Base-by-base conservation (phyloP, 2,797 vertebrate genomes). In the Mastacembelus armatus region DNA sequence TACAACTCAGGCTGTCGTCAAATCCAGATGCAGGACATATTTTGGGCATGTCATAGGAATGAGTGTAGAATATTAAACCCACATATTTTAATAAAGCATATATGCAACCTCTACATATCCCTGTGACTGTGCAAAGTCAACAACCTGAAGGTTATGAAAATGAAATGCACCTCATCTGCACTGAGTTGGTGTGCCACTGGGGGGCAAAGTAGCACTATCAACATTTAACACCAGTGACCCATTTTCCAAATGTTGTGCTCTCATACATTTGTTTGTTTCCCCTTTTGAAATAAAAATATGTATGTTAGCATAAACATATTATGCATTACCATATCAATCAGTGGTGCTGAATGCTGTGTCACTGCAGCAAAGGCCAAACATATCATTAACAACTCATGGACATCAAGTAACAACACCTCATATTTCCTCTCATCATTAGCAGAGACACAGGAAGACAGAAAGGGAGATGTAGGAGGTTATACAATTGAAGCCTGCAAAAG, bases 171-270 rank as follows among this genome's bases (percentile, higher is more conserved):
- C 62, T 45, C 27, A 32, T 78, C 74, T 91, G 90, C 88, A 91
- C 72, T 91, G 85, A 86, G 75, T 64, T 68, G 43, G 39, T 71
- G 66, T 61, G 81, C 93, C 94, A 94, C 93, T 93, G 76, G 94
- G 92, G 93, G 94, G 94, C 93, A 93, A 93, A 93, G 88, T 84
- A 90, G 92, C 85, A 90, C 93, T 91, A 85, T 88, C 84, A 64
- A 91, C 90, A 74, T 77, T 71, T 63, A 69, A 74, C 78, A 88
- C 80, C 86, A 72, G 80, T 94, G 94, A 95, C 93, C 94, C 91
- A 95, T 93, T 94, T 94, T 90, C 78, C 71, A 83, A 88, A 87
- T 70, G 66, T 80, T 74, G 68, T 83, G 77, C 78, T 85, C 82
- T 84, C 74, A 71, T 83, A 81, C 85, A 67, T 85, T 91, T 84